phyloP scores from a whole-genome alignment of 2,113 vertebrate species.

The Perccottus glenii region DNA sequence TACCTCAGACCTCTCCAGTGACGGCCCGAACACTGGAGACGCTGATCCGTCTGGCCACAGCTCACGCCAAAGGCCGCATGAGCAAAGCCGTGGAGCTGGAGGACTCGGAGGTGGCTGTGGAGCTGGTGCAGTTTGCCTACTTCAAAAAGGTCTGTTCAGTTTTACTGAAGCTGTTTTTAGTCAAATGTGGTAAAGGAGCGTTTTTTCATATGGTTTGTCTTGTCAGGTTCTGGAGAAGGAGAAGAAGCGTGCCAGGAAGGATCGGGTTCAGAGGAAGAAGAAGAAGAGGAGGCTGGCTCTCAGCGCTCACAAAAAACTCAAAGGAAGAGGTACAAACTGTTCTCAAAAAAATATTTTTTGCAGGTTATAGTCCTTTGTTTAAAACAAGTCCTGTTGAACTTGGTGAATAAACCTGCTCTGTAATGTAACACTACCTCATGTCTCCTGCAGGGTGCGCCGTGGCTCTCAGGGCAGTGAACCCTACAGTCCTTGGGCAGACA shows the following conservation, averaged over 20 bases:
- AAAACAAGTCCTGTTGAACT: fast-evolving
- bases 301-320: conserved; percentile 68
- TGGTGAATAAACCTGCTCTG: too few relatives aligned
- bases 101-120: conserved; percentile 91
- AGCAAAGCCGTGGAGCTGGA: conserved; percentile 89
- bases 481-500: conserved; percentile 69
- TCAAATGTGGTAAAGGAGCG: background rate
- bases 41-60: conserved; percentile 93
- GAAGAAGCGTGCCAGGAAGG: conserved; percentile 87
- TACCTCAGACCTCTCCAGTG: conserved; percentile 89
- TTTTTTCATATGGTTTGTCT: background rate
- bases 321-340: conserved; percentile 80
- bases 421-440: conserved; percentile 7
- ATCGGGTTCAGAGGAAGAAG: conserved; percentile 78
- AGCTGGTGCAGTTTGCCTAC: conserved; percentile 96
- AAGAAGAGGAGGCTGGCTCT: conserved; percentile 74
- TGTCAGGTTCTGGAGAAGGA: conserved; percentile 93
- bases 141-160: conserved; percentile 89
- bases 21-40: conserved; percentile 94
- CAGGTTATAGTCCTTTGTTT: too few relatives aligned
- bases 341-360: background rate
- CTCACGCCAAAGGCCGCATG: conserved; percentile 96
- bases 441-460: conserved; percentile 75
- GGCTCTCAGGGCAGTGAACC: conserved; percentile 79
- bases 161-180: background rate